These are phyloP conservation scores for Tupaia chinensis DNA, from an alignment of 2,113 vertebrate genomes.

Conservation along the genomic window DNA sequence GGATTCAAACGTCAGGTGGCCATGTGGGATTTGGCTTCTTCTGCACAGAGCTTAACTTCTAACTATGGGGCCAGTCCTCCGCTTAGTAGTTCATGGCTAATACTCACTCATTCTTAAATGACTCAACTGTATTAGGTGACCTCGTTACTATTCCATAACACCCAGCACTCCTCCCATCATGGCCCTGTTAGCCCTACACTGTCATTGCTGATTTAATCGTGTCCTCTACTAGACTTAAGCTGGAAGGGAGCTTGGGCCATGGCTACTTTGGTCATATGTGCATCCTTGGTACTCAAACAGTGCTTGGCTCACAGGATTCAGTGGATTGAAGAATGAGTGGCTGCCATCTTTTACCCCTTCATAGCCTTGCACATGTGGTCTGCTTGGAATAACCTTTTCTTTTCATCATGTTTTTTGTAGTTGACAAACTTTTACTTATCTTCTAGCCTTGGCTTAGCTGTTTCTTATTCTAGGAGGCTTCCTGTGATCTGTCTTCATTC, in stretches of 20 bases:
- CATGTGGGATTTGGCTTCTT: too few relatives aligned
- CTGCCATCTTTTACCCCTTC: neutral
- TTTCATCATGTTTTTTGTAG: too few relatives aligned
- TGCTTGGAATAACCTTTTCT: neutral
- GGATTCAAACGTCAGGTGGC: too few relatives aligned
- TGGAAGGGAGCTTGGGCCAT: neutral
- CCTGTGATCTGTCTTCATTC: neutral
- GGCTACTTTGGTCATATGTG: neutral
- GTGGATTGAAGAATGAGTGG: neutral
- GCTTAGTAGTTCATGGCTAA: neutral
- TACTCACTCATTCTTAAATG: neutral
- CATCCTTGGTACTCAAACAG: neutral
- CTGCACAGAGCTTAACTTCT: too few relatives aligned
- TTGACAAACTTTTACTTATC: neutral
- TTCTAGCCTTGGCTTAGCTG: neutral
- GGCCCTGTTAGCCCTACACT: neutral
- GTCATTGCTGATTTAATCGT: neutral
- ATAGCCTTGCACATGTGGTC: neutral
- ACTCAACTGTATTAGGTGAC: neutral
- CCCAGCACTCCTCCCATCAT: neutral
- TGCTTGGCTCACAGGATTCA: neutral
- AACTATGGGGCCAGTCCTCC: too few relatives aligned
- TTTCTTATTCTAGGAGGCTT: neutral
- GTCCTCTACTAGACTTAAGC: neutral
- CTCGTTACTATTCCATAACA: neutral